phyloP scores from a whole-genome alignment of 2,113 vertebrate genomes.

The Daphoenositta chrysoptera region DNA sequence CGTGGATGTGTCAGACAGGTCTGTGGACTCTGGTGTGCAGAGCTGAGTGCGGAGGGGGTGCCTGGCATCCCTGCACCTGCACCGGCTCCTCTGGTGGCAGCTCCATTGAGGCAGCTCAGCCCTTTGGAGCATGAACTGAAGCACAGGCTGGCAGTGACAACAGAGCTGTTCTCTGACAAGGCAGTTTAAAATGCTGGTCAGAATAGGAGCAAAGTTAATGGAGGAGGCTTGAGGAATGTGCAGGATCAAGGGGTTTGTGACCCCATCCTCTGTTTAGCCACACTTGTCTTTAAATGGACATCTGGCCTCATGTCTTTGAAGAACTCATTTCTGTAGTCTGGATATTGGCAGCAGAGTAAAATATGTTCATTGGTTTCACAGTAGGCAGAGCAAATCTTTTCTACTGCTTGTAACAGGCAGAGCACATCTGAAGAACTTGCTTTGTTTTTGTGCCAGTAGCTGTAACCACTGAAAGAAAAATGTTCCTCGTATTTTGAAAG shows the following conservation, averaged over 20 bases:
- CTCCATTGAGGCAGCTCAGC: background rate
- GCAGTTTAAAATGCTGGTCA: background rate
- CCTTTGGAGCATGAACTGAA: background rate
- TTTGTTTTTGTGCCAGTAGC: background rate
- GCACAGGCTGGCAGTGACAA: background rate
- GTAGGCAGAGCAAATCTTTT: background rate
- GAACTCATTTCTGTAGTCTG: background rate
- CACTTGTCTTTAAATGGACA: background rate
- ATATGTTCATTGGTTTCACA: background rate
- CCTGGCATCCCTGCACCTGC: background rate
- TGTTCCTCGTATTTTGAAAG: background rate
- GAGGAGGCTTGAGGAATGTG: background rate
- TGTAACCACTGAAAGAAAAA: background rate
- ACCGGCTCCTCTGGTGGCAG: rapidly evolving
- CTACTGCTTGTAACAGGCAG: background rate
- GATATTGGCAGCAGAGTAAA: background rate
- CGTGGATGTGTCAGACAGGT: background rate
- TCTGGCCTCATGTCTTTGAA: background rate
- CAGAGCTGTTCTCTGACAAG: background rate
- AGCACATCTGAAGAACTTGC: background rate
- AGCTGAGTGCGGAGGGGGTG: background rate
- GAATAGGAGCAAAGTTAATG: background rate
- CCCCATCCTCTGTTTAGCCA: background rate
- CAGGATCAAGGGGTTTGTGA: background rate
- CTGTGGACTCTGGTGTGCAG: background rate